Evolutionary conservation across 2,888 invertebrate genomes (phyloP).

Genomic region (Drosophila nr. perissopoda): DNA sequence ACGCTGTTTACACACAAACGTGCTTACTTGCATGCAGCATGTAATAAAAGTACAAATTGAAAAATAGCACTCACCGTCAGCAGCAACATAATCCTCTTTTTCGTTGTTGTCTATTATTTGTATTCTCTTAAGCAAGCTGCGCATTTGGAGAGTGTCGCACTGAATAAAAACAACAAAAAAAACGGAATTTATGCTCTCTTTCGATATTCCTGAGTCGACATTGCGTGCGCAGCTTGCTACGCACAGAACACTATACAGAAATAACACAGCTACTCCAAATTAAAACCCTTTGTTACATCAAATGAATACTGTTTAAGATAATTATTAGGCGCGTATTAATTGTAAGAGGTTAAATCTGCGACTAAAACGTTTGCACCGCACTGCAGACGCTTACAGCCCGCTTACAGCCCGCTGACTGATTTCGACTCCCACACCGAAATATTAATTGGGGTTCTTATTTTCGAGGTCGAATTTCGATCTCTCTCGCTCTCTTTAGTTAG

Average conservation of each 20-base stretch:
- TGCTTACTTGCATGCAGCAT: background rate
- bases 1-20: background rate
- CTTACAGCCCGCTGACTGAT: background rate
- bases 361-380: background rate
- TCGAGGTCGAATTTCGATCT: background rate
- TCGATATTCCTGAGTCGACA: background rate
- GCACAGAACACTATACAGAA: background rate
- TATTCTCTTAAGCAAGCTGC: background rate
- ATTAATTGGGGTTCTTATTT: background rate
- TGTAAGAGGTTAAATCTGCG: background rate
- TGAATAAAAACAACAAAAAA: background rate
- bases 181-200: background rate
- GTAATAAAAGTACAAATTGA: background rate
- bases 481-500: background rate
- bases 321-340: background rate
- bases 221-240: background rate
- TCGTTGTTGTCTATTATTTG: background rate
- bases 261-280: background rate
- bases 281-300: background rate
- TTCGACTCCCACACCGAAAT: background rate
- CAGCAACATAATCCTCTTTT: background rate
- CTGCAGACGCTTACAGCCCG: background rate
- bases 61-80: background rate
- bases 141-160: background rate
- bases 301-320: background rate